Percentiles rank a stretch among this genome's conserved stretches.
phyloP scores from a whole-genome alignment of 2,888 invertebrate genomes.

The Ashinkailepas kermadecensis region DNA sequence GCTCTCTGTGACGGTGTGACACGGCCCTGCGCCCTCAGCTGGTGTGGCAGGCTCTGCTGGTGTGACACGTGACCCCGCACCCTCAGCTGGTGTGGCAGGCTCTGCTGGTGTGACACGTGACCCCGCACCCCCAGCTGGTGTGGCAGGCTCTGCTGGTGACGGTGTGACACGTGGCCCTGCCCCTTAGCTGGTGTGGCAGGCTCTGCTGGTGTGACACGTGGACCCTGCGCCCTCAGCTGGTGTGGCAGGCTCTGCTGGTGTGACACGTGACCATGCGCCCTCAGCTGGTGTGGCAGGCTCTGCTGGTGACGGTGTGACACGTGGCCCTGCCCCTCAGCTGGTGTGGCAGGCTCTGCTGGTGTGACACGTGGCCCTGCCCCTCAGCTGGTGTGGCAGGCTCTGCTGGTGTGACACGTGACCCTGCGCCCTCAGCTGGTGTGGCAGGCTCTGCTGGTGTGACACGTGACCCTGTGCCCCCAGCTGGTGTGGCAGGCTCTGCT shows the following conservation, averaged over 20 bases:
- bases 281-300: not conserved
- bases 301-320: not conserved
- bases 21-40: not conserved
- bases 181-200: not conserved
- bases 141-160: not conserved
- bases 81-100: not conserved
- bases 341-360: not conserved
- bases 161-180: too few relatives aligned
- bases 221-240: not conserved
- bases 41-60: not conserved
- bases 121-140: not conserved
- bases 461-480: not conserved
- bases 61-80: not conserved
- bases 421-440: not conserved
- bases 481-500: not conserved
- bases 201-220: not conserved
- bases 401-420: not conserved
- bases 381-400: not conserved
- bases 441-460: not conserved
- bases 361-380: not conserved
- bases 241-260: not conserved
- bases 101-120: not conserved
- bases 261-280: not conserved
- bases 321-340: not conserved
- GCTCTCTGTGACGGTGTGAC: not conserved